Conservation (phyloP, 2,797 vertebrate species). For the Sebastes cheni region DNA sequence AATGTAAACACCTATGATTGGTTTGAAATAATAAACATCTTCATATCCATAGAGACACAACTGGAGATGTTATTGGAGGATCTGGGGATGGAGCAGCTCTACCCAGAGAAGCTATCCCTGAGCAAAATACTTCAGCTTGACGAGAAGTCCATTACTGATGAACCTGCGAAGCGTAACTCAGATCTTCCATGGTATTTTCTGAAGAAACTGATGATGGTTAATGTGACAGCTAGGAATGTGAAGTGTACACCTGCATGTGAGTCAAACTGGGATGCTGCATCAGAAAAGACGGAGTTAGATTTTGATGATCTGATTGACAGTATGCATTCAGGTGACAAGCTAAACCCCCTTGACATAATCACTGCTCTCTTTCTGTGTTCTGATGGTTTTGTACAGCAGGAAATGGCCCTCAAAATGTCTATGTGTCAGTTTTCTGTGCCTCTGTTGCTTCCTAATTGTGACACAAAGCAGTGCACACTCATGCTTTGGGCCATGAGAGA, state of each 20-base stretch:
- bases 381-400: conserved; percentile 84
- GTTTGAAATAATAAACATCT: too few relatives aligned
- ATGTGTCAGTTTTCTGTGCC: conserved; percentile 89
- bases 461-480: conserved; percentile 66
- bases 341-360: conserved; percentile 81
- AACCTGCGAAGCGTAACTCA: conserved; percentile 37
- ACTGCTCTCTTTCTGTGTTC: conserved; percentile 84
- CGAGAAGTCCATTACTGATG: conserved; percentile 53
- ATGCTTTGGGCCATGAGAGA: conserved; percentile 88
- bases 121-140: conserved; percentile 67
- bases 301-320: neutral
- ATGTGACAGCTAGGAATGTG: conserved; percentile 68
- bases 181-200: conserved; percentile 71
- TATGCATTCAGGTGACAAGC: neutral
- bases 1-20: too few relatives aligned
- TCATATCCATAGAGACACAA: conserved; percentile 39
- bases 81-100: conserved; percentile 55
- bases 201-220: conserved; percentile 77
- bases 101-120: conserved; percentile 63
- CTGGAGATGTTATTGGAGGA: conserved; percentile 51
- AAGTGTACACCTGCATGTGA: conserved; percentile 17
- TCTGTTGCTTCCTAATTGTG: conserved; percentile 78
- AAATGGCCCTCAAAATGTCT: conserved; percentile 85
- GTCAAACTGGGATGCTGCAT: too few relatives aligned
- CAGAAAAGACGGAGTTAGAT: too few relatives aligned